phyloP scores from a whole-genome alignment of 1,140 invertebrate species.

The Penaeus indicus region DNA sequence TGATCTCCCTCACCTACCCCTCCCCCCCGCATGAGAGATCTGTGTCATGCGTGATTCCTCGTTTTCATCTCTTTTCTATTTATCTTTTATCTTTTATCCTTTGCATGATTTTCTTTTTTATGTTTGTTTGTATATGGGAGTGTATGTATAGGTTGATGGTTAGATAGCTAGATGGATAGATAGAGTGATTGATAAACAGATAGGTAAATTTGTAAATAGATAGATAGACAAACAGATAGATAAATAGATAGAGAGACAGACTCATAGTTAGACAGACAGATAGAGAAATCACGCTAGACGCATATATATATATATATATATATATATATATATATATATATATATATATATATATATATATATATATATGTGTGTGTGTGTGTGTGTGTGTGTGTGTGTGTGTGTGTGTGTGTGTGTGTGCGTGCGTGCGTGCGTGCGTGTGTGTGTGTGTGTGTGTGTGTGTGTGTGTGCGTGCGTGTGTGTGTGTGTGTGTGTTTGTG shows the following conservation, averaged over 20 bases:
- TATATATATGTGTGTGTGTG: not conserved
- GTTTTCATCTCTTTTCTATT: no score
- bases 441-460: no score
- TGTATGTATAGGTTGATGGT: not conserved
- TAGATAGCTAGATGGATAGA: not conserved
- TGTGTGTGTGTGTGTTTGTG: not conserved
- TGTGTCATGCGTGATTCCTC: no score
- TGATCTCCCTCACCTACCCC: no score
- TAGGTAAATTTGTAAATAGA: no score
- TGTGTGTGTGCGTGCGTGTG: not conserved
- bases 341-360: not conserved
- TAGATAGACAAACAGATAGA: no score
- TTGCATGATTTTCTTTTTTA: not conserved
- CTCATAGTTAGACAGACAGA: no score
- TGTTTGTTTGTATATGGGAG: not conserved
- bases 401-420: not conserved
- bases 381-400: slow-evolving; percentile 18
- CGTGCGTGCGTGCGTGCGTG: not conserved
- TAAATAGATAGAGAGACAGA: no score
- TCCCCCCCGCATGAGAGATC: no score
- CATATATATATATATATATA: slow-evolving; percentile 2
- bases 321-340: slow-evolving; percentile 4
- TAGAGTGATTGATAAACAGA: no score
- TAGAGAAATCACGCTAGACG: no score
- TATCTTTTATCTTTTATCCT: no score